Evolutionary conservation across 2,888 invertebrate species (phyloP).

Genomic region (Lagria hirta): DNA sequence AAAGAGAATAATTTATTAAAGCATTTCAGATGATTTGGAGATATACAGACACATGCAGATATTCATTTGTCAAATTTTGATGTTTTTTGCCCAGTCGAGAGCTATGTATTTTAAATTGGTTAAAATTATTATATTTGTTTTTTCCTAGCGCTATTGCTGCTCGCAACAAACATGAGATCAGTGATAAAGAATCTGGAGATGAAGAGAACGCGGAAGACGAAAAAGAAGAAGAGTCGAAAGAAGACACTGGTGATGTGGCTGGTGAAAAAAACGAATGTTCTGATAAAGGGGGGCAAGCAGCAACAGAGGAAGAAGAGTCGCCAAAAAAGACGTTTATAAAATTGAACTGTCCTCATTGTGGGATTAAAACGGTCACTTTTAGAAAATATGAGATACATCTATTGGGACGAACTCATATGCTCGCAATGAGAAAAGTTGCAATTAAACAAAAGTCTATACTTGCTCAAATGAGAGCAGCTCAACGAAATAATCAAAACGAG

Average conservation of each 20-base stretch:
- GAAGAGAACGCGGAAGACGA: conserved; percentile 35
- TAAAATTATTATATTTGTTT: too few species aligned
- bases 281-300: conserved; percentile 40
- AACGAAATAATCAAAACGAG: conserved; percentile 77
- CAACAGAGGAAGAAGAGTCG: conserved; percentile 36
- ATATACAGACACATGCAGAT: too few species aligned
- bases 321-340: conserved; percentile 65
- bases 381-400: conserved; percentile 75
- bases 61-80: too few species aligned
- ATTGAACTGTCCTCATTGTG: conserved; percentile 76
- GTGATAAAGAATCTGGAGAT: conserved; percentile 32
- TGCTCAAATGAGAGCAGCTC: conserved; percentile 75
- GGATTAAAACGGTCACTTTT: conserved; percentile 72
- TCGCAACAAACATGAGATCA: conserved; percentile 26
- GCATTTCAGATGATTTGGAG: too few species aligned
- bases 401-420: conserved; percentile 69
- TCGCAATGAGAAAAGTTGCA: conserved; percentile 73
- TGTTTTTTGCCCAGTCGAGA: too few species aligned
- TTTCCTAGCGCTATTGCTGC: conserved; percentile 42
- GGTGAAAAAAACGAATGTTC: conserved; percentile 42
- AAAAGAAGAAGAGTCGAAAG: conserved; percentile 49
- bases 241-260: too few species aligned
- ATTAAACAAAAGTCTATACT: conserved; percentile 73
- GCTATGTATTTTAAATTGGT: too few species aligned
- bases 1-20: too few species aligned